Percentiles rank a stretch among this genome's conserved stretches.
Evolutionary conservation across 2,797 vertebrate genomes (phyloP).

Genomic region (Okamejei kenojei): DNA sequence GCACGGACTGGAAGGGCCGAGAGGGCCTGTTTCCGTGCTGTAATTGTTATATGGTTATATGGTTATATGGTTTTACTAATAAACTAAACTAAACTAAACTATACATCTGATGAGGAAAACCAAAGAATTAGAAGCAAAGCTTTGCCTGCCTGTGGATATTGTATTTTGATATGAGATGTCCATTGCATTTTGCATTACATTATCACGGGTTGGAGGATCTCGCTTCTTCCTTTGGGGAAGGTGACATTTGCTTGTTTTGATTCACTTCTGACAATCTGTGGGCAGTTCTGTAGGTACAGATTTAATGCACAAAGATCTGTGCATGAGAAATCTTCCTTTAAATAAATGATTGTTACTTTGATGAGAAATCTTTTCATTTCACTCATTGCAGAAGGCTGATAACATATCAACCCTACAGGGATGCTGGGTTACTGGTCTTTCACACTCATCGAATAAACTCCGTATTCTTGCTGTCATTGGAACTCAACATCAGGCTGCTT

Average conservation of each 20-base stretch:
- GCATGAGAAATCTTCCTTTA: not conserved
- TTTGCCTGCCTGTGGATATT: not conserved
- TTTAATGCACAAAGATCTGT: not conserved
- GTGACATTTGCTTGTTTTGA: not conserved
- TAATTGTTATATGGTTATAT: too few relatives aligned
- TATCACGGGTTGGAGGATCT: not conserved
- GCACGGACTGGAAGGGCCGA: too few relatives aligned
- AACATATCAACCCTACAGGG: constrained; percentile 22
- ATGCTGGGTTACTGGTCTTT: constrained; percentile 28
- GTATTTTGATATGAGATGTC: not conserved
- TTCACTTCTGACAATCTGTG: not conserved
- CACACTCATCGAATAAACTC: constrained; percentile 29
- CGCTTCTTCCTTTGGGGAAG: not conserved
- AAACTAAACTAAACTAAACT: not conserved
- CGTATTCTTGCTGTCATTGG: constrained; percentile 29
- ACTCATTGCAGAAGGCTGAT: constrained; percentile 27
- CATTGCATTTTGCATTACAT: not conserved
- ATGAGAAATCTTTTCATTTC: not conserved
- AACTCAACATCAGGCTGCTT: constrained; percentile 15
- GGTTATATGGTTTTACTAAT: too few relatives aligned
- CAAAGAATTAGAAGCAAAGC: not conserved
- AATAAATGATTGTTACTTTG: not conserved
- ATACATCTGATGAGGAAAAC: not conserved
- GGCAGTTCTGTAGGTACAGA: not conserved
- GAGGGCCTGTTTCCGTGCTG: too few relatives aligned